Evolutionary conservation across 2,888 invertebrate species (phyloP), one percentile per base, ranked within the genome.

Genomic region (Iphiclides podalirius): DNA sequence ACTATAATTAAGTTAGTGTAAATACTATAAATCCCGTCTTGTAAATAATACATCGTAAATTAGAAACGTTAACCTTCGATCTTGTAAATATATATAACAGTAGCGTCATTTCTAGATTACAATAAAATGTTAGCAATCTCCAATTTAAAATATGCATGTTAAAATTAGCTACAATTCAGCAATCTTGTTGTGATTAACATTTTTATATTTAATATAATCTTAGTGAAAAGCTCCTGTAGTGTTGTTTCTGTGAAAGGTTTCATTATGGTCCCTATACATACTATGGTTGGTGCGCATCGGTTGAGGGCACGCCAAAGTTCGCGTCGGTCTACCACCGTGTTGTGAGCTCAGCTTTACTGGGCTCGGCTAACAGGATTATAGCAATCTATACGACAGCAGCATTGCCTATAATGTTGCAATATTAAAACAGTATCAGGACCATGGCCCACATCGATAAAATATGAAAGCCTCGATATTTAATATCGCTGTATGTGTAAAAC

Each of bases 261-360:
- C 14, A 12, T 41, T 36, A 37, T 48, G 48, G 48, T 48, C 48
- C 48, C 48, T 42, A 34, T 6, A 16, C 13, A 12, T 26, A 28
- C 15, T 39, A 20, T 15, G 31, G 44, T 11, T 38, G 31, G 20
- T 34, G 13, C 1, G 13, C n/a, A 26, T 36, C 16, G 28, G 37
- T 26, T 20, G 28, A 9, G 28, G 28, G 20, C 6, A 28, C 6
- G 40, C 46, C 17, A 37, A 26, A 12, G 11, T 1, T 12, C 12
- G 33, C 41, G 9, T 12, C 41, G 31, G 33, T 23, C 34, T 14
- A 26, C 12, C 14, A 26, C n/a, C 13, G 26, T 23, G 14, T 9
- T 23, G 31, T 20, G n/a, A n/a, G n/a, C n/a, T n/a, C n/a, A n/a
- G n/a, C n/a, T n/a, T n/a, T n/a, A n/a, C n/a, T n/a, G n/a, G n/a